Evolutionary conservation across 2,113 vertebrate genomes (phyloP).

Genomic region (Carettochelys insculpta): DNA sequence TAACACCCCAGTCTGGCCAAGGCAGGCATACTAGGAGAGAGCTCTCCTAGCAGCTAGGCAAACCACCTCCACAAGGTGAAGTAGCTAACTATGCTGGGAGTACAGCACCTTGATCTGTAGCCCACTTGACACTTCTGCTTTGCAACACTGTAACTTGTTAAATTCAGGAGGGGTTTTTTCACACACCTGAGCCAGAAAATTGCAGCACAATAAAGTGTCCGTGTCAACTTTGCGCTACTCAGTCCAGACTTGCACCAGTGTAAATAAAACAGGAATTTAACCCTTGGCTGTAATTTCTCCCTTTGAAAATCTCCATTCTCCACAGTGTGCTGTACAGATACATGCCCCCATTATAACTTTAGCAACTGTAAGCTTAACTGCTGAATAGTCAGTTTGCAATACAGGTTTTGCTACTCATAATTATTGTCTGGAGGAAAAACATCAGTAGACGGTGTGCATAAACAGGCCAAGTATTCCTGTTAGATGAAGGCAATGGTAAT

Average conservation of each 20-base stretch:
- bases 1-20: too few species aligned
- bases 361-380: not conserved
- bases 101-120: too few species aligned
- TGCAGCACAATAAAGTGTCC: too few species aligned
- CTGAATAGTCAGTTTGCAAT: not conserved
- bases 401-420: not conserved
- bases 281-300: not conserved
- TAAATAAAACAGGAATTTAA: not conserved
- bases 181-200: too few species aligned
- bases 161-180: too few species aligned
- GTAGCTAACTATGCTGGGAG: too few species aligned
- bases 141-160: too few species aligned
- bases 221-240: not conserved
- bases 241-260: not conserved
- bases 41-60: too few species aligned
- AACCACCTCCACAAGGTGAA: too few species aligned
- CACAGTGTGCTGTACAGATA: accelerated
- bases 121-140: too few species aligned
- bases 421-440: not conserved
- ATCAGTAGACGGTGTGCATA: not conserved
- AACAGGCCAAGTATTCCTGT: not conserved
- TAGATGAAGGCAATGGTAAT: not conserved
- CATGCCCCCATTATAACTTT: not conserved
- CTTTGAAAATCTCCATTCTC: not conserved
- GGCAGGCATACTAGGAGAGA: too few species aligned